Evolutionary conservation across 92 coral and sea anemone genomes (phyloP).

Genomic region (Montipora capitata): DNA sequence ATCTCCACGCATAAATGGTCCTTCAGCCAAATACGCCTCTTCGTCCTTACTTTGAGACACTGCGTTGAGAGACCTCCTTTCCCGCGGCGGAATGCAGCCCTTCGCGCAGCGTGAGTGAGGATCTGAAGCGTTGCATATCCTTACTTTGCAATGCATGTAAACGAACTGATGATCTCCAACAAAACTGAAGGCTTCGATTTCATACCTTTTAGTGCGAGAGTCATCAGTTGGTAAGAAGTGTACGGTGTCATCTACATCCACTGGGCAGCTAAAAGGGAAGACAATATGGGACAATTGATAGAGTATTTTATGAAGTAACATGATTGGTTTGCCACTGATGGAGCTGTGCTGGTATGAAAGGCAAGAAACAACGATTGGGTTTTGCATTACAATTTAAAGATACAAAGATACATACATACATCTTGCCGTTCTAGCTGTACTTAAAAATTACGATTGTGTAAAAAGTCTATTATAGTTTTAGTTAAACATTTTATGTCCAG

Average conservation of each 20-base stretch:
- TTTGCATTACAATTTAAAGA: no score
- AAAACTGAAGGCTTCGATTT: conserved; percentile 71
- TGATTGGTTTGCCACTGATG: background rate
- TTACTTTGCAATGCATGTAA: conserved; percentile 78
- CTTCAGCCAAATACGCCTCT: conserved; percentile 20
- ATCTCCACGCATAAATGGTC: conserved; percentile 25
- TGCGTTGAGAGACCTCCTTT: conserved; percentile 15
- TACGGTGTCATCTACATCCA: conserved; percentile 68
- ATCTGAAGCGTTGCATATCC: conserved; percentile 72
- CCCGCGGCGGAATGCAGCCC: conserved; percentile 19
- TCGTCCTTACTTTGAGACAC: conserved; percentile 13
- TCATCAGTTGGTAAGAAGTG: conserved; percentile 28
- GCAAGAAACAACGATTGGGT: no score
- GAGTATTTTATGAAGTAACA: no score
- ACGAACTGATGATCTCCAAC: conserved; percentile 64
- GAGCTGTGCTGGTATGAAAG: background rate
- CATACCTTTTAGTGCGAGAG: conserved; percentile 52
- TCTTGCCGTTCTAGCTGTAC: no score
- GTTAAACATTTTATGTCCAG: no score
- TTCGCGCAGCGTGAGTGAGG: conserved; percentile 59
- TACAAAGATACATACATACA: no score
- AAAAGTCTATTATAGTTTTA: no score
- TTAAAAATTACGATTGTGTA: no score
- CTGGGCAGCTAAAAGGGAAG: background rate
- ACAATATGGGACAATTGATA: no score